Evolutionary conservation across 2,113 vertebrate genomes (phyloP).

Genomic region (Strix aluco): DNA sequence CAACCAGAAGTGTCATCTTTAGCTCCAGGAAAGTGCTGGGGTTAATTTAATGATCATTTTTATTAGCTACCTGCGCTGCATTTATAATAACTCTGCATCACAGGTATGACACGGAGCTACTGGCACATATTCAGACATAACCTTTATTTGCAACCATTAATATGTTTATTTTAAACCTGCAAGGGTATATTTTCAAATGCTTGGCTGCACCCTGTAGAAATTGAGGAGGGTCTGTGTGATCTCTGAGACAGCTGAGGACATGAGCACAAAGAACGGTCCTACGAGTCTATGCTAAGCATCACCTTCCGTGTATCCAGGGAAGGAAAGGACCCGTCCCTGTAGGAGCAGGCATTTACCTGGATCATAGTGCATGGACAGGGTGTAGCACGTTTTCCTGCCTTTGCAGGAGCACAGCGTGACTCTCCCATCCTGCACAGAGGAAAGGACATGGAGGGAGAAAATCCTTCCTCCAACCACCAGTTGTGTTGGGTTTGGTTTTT

Average conservation of each 20-base stretch:
- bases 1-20: background rate
- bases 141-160: background rate
- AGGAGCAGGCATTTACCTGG: background rate
- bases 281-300: background rate
- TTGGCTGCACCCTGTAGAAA: background rate
- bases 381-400: background rate
- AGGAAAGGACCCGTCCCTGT: background rate
- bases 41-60: constrained; percentile 8
- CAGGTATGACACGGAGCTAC: rapidly evolving
- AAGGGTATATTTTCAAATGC: background rate
- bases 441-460: background rate
- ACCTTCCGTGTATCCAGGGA: background rate
- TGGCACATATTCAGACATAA: background rate
- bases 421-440: background rate
- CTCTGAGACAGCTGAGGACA: background rate
- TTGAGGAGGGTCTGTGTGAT: background rate
- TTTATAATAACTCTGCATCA: background rate
- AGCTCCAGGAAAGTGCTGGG: background rate
- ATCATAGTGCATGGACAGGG: background rate
- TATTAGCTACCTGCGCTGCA: background rate
- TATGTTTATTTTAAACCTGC: background rate
- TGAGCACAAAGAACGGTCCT: background rate
- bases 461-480: background rate
- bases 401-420: background rate
- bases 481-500: background rate